phyloP scores from a whole-genome alignment of 2,113 vertebrate genomes.

The Tyto alba region DNA sequence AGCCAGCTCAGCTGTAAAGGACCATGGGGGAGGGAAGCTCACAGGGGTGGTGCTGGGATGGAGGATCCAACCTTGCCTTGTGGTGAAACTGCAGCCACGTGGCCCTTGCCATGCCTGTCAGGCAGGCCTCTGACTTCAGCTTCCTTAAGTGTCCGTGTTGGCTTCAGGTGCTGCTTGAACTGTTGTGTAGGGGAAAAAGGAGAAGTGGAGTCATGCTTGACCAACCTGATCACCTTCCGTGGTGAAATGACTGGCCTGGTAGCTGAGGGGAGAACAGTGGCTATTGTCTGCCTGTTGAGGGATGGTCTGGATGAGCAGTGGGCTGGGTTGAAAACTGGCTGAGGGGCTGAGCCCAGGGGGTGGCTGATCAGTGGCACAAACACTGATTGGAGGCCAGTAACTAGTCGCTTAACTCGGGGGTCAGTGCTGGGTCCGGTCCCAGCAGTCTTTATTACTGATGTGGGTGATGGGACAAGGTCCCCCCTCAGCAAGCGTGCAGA shows the following conservation, averaged over 20 bases:
- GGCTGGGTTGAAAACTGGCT: not conserved
- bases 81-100: accelerated
- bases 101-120: no score
- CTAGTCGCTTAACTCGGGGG: not conserved
- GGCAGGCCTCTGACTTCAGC: not conserved
- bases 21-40: not conserved
- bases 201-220: not conserved
- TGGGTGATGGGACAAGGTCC: not conserved
- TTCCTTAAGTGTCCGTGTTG: not conserved
- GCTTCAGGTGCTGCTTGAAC: not conserved
- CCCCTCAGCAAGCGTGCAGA: not conserved
- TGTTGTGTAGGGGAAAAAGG: not conserved
- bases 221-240: no score
- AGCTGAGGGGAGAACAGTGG: not conserved
- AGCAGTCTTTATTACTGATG: not conserved
- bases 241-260: not conserved
- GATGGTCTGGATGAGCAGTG: not conserved
- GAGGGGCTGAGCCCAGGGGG: not conserved
- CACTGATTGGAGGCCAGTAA: not conserved
- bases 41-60: accelerated
- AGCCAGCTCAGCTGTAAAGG: not conserved
- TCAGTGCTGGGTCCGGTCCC: no score
- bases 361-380: not conserved
- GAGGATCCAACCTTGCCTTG: not conserved
- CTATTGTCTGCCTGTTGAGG: accelerated